A percentile compares a stretch with the other conserved stretches of the same genome.
These are phyloP conservation scores for Noctua janthina DNA, from an alignment of 2,888 invertebrate species.

Conservation along the genomic window DNA sequence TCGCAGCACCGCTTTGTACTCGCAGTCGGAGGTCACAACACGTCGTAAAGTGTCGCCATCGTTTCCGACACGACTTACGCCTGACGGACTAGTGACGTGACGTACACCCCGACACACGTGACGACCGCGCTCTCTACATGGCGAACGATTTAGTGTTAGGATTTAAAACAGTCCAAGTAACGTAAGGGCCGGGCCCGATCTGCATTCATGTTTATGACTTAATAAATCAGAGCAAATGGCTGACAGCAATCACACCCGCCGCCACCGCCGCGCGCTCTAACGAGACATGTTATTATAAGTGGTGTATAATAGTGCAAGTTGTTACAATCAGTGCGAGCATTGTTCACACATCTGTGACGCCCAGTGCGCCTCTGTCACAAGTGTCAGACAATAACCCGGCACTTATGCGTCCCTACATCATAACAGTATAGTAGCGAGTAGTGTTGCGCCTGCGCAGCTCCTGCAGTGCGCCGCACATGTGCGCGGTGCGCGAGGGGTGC, in stretches of 20 bases:
- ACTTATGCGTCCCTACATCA: constrained; percentile 18
- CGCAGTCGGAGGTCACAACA: constrained; percentile 12
- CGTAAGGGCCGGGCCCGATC: not conserved
- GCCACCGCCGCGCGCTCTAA: not conserved
- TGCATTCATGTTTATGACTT: constrained; percentile 4
- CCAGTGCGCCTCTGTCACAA: constrained; percentile 4
- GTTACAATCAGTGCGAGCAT: constrained; percentile 18
- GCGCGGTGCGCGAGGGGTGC: constrained; percentile 13
- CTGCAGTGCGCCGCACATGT: not conserved
- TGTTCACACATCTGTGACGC: constrained; percentile 48
- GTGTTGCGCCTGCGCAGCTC: constrained; percentile 39
- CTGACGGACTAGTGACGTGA: constrained; percentile 29
- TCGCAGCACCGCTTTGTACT: constrained; percentile 19
- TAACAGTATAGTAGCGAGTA: constrained; percentile 26
- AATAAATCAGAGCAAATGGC: constrained; percentile 13
- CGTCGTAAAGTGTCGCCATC: constrained; percentile 18
- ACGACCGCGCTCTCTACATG: not conserved
- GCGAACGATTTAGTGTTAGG: constrained; percentile 1
- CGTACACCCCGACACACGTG: not conserved
- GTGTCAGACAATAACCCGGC: constrained; percentile 6
- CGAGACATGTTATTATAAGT: not conserved
- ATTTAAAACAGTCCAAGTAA: constrained; percentile 19
- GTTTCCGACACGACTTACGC: constrained; percentile 3
- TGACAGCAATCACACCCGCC: not conserved
- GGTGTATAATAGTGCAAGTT: not conserved